Evolutionary conservation across 2,797 vertebrate genomes (phyloP).

Genomic region (Pseudomugil gertrudae): DNA sequence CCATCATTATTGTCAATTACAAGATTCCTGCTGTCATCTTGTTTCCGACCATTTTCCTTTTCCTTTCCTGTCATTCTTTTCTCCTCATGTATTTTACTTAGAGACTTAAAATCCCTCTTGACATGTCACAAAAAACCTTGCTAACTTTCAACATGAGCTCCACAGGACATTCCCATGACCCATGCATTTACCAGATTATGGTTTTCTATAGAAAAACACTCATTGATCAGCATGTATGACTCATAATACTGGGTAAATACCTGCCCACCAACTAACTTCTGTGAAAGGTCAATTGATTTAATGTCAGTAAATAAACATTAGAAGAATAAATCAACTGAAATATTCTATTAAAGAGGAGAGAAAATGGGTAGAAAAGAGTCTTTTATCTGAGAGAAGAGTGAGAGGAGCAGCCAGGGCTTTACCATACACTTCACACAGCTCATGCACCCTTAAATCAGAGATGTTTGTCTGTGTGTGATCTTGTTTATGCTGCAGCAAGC

Average conservation of each 20-base stretch:
- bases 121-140: slow-evolving; percentile 4
- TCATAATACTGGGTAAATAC: slow-evolving; percentile 11
- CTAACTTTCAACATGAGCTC: slow-evolving; percentile 20
- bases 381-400: background rate
- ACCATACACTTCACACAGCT: slow-evolving; percentile 39
- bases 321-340: slow-evolving; percentile 1
- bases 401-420: slow-evolving; percentile 20
- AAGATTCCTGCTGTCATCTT: slow-evolving; percentile 13
- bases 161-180: slow-evolving; percentile 58
- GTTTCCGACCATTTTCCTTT: slow-evolving; percentile 22
- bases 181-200: slow-evolving; percentile 53
- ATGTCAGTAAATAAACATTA: background rate
- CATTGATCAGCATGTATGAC: slow-evolving; percentile 30
- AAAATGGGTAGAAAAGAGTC: background rate
- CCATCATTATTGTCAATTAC: slow-evolving; percentile 7
- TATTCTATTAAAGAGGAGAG: background rate
- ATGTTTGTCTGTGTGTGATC: slow-evolving; percentile 58
- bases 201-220: slow-evolving; percentile 71
- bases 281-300: background rate
- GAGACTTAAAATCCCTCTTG: slow-evolving; percentile 28
- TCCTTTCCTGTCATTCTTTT: slow-evolving; percentile 22
- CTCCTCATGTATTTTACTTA: slow-evolving; percentile 20
- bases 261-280: background rate
- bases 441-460: slow-evolving; percentile 45
- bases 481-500: slow-evolving; percentile 50